Conservation (phyloP, 2,113 vertebrate species). For the Micromys minutus region DNA sequence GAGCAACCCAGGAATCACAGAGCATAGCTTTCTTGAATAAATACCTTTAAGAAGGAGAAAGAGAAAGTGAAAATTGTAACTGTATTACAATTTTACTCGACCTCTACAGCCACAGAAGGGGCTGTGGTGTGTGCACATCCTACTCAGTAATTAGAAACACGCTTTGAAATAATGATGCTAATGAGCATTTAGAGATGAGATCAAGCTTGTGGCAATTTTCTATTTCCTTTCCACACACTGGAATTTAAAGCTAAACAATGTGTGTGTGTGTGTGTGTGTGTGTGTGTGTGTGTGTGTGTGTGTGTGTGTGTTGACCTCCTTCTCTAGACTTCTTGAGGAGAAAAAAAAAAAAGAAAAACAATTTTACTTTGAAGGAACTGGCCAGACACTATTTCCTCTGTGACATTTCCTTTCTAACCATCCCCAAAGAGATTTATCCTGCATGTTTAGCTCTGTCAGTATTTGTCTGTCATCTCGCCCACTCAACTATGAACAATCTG, state of each 20-base stretch:
- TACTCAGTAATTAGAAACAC: neutral
- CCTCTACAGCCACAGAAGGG: neutral
- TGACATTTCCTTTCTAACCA: neutral
- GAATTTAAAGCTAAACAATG: neutral
- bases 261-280: too few relatives aligned
- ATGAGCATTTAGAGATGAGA: conserved; percentile 15
- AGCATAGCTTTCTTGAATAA: neutral
- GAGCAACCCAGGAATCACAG: neutral
- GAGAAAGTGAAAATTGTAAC: neutral
- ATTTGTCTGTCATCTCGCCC: conserved; percentile 4
- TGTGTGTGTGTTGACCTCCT: neutral
- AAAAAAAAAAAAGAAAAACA: neutral
- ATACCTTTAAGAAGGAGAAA: neutral
- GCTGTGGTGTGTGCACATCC: neutral
- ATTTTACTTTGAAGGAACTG: neutral
- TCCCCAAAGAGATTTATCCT: neutral
- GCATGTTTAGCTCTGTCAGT: neutral
- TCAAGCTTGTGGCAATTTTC: conserved; percentile 26
- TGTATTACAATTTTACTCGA: neutral
- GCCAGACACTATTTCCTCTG: neutral
- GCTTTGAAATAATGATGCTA: neutral
- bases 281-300: too few relatives aligned
- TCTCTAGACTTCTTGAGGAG: neutral
- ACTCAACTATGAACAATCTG: neutral
- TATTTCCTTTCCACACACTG: neutral